Evolutionary conservation across 37 sponge, comb jelly and placozoan genomes (phyloP).

Genomic region (Agelas oroides): DNA sequence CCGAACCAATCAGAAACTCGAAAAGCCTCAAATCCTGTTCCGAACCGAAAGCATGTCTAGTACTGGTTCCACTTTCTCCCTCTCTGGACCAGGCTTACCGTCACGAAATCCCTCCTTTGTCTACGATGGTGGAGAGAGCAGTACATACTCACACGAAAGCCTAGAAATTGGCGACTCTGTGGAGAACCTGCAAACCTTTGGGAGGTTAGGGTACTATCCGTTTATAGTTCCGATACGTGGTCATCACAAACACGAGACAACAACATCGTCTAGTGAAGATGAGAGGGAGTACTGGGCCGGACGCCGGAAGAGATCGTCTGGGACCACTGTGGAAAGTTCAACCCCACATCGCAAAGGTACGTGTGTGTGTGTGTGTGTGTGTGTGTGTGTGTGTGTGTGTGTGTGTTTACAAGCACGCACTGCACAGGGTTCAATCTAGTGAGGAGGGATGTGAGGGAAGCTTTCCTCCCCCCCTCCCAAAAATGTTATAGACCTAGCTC

Average conservation of each 20-base stretch:
- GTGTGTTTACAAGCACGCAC: background rate
- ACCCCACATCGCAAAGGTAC: constrained; percentile 32
- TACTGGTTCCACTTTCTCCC: constrained; percentile 18
- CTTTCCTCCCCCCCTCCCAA: too few relatives aligned
- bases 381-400: too few relatives aligned
- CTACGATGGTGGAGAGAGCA: constrained; percentile 61
- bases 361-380: too few relatives aligned
- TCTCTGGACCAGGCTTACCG: constrained; percentile 19
- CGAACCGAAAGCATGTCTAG: constrained; percentile 47
- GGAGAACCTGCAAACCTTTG: constrained; percentile 35
- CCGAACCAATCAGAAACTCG: background rate
- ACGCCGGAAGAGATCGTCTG: constrained; percentile 9
- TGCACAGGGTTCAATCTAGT: too few relatives aligned
- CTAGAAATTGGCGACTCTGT: constrained; percentile 53
- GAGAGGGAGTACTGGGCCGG: background rate
- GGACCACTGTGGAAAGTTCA: background rate
- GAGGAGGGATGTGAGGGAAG: too few relatives aligned
- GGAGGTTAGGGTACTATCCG: constrained; percentile 22
- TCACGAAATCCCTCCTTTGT: constrained; percentile 30
- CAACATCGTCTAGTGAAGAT: background rate
- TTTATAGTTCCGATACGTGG: constrained; percentile 11
- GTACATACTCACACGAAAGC: constrained; percentile 53
- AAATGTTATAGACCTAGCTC: too few relatives aligned
- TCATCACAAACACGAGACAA: background rate
- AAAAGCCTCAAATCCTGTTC: background rate